A percentile compares a stretch with the other conserved stretches of the same genome.
Evolutionary conservation across 2,113 vertebrate species (phyloP).

Genomic region (Colinus virginianus): DNA sequence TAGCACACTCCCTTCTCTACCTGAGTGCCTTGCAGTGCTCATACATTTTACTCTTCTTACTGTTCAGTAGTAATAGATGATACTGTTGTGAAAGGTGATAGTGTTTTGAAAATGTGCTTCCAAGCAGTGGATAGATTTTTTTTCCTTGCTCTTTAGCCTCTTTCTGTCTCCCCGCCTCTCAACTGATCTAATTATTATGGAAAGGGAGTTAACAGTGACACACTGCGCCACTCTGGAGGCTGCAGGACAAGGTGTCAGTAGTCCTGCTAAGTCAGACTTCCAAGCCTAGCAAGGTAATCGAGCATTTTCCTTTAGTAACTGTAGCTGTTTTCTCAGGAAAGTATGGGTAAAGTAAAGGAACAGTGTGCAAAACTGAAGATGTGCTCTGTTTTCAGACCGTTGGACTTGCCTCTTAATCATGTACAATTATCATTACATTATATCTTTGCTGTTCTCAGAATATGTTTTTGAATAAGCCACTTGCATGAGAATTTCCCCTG

Average conservation of each 20-base stretch:
- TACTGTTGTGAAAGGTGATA: not conserved
- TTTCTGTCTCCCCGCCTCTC: not conserved
- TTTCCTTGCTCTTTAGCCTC: not conserved
- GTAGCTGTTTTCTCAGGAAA: not conserved
- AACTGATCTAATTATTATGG: not conserved
- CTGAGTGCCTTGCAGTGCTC: not conserved
- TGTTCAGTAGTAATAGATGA: fast-evolving
- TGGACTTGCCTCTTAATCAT: not conserved
- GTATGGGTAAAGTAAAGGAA: not conserved
- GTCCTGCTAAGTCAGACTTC: not conserved
- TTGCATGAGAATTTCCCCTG: not conserved
- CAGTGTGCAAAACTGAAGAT: not conserved
- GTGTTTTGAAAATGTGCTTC: not conserved
- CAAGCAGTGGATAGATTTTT: not conserved
- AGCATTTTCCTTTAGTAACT: not conserved
- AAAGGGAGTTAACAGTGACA: not conserved
- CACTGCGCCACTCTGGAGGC: not conserved
- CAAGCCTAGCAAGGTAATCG: not conserved
- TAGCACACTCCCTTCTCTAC: not conserved
- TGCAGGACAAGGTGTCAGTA: not conserved
- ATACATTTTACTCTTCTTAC: not conserved
- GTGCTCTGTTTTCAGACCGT: not conserved
- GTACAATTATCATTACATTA: fast-evolving
- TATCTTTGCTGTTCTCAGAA: not conserved
- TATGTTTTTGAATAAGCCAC: not conserved